Evolutionary conservation across 64 coral and sea anemone species (phyloP).

Genomic region (Pocillopora damicornis): DNA sequence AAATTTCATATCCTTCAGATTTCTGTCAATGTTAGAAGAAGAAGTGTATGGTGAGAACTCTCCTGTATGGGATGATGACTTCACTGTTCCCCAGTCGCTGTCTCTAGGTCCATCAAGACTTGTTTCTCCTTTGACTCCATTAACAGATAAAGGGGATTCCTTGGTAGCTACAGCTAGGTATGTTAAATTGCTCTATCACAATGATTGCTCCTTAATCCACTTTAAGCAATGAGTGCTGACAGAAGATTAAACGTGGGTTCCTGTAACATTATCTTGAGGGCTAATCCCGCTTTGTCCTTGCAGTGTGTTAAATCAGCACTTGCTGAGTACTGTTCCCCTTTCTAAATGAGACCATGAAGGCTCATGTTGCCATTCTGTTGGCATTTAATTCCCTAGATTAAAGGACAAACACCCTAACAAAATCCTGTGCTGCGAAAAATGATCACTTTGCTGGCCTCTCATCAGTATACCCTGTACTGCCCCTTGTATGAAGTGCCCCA

Average conservation of each 20-base stretch:
- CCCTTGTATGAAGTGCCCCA: no score
- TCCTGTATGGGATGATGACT: conserved; percentile 96
- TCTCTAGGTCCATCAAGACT: conserved; percentile 73
- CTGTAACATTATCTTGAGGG: no score
- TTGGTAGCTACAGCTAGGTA: conserved; percentile 51
- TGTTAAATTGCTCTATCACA: neutral
- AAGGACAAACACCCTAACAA: no score
- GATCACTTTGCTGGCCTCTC: no score
- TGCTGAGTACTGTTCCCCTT: no score
- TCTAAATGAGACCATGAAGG: no score
- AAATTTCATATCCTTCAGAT: conserved; percentile 13
- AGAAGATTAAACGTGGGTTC: neutral
- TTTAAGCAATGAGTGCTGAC: neutral
- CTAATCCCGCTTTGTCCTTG: no score
- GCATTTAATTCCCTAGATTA: no score
- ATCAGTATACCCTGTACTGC: no score
- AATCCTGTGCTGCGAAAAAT: no score
- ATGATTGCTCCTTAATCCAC: neutral
- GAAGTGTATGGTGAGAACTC: conserved; percentile 91
- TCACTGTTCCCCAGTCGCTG: conserved; percentile 83
- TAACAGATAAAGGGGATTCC: conserved; percentile 48
- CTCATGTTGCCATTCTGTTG: no score
- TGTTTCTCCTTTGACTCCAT: conserved; percentile 55
- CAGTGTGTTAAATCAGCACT: no score
- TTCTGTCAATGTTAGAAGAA: conserved; percentile 87